A percentile compares a stretch with the other conserved stretches of the same genome.
These are phyloP conservation scores for Cassiopea andromeda DNA, from an alignment of 30 jellyfish, hydroid and myxozoan species.

Conservation along the genomic window DNA sequence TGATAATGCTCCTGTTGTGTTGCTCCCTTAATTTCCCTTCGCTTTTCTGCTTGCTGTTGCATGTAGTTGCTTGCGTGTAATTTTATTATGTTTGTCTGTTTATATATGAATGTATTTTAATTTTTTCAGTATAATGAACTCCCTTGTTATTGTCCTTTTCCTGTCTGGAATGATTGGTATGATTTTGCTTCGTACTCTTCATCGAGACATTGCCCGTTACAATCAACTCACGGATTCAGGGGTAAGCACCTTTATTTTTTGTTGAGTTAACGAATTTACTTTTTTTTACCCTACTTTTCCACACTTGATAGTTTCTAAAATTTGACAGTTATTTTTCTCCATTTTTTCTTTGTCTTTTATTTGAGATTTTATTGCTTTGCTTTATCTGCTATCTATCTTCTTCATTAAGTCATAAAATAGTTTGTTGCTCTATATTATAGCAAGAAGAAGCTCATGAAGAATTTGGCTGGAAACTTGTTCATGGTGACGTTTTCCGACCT, in stretches of 20 bases:
- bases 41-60: no score
- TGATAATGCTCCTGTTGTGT: no score
- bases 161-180: conserved; percentile 96
- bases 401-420: no score
- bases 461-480: conserved; percentile 98
- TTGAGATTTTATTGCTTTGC: not conserved
- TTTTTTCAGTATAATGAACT: conserved; percentile 88
- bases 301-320: not conserved
- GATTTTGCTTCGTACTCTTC: conserved; percentile 97
- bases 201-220: conserved; percentile 97
- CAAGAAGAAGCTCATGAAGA: conserved; percentile 98
- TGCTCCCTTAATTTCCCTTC: no score
- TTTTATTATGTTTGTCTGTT: no score
- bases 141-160: conserved; percentile 94
- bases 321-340: not conserved
- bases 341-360: not conserved
- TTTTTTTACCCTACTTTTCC: not conserved
- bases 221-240: conserved; percentile 96
- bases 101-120: not conserved
- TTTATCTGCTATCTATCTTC: not conserved
- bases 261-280: not conserved
- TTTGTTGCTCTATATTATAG: no score
- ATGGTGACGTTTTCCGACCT: conserved; percentile 98
- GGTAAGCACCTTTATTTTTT: conserved; percentile 58
- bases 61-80: no score